These are phyloP conservation scores for Cheilosia scutellata DNA, from an alignment of 2,888 invertebrate species.

Conservation along the genomic window DNA sequence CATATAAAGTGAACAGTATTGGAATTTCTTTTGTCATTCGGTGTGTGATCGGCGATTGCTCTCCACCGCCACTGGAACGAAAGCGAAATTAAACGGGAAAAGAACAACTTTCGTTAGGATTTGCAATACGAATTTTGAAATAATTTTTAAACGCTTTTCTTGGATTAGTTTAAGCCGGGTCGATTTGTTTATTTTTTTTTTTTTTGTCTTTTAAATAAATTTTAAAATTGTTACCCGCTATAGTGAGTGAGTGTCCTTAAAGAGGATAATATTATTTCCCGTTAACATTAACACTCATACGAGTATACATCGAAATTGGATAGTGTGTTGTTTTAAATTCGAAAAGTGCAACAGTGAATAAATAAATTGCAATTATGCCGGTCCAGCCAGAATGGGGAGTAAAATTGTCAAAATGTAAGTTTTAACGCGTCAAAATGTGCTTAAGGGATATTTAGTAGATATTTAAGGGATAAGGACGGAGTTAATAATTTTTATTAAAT, in stretches of 20 bases:
- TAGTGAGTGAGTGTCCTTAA: slow-evolving; percentile 29
- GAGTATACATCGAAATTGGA: neutral
- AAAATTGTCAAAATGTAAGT: slow-evolving; percentile 82
- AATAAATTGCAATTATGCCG: slow-evolving; percentile 79
- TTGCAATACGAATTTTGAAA: slow-evolving; percentile 3
- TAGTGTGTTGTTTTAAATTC: neutral
- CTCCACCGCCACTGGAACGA: slow-evolving; percentile 54
- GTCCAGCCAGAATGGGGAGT: slow-evolving; percentile 83
- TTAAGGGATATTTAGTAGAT: too few relatives aligned
- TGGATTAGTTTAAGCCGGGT: neutral
- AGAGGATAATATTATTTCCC: neutral
- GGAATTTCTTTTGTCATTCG: slow-evolving; percentile 69
- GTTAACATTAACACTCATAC: neutral
- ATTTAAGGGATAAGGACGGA: too few relatives aligned
- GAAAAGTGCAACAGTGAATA: slow-evolving; percentile 31
- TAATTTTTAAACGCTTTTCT: neutral
- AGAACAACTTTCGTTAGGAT: slow-evolving; percentile 30
- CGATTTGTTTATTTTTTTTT: slow-evolving; percentile 6
- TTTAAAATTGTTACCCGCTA: neutral
- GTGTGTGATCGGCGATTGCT: slow-evolving; percentile 60
- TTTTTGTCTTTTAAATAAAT: slow-evolving; percentile 2
- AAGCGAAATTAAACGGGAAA: slow-evolving; percentile 50
- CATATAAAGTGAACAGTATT: slow-evolving; percentile 71
- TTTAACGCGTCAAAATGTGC: slow-evolving; percentile 16
- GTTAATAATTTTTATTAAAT: too few relatives aligned